Conservation (phyloP, 2,797 vertebrate species). For the Schizothorax lantsangensis region DNA sequence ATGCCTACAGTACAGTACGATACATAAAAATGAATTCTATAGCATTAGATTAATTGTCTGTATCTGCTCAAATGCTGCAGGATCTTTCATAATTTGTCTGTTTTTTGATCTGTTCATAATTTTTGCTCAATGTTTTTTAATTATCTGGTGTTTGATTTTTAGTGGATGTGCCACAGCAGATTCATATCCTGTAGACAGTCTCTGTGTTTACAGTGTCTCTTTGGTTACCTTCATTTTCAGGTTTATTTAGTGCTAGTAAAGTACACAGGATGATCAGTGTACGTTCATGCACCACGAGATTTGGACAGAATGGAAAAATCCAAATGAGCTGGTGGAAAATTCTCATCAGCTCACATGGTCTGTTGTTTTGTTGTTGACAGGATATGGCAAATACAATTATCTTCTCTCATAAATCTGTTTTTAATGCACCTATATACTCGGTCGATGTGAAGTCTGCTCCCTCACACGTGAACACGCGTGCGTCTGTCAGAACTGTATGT, state of each 20-base stretch:
- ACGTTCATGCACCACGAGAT: not conserved
- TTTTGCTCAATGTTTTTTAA: not conserved
- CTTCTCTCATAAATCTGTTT: not conserved
- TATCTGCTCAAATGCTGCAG: not conserved
- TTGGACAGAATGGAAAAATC: conserved; percentile 6
- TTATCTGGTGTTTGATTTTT: not conserved
- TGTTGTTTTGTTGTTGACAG: not conserved
- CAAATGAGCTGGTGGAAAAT: conserved; percentile 4
- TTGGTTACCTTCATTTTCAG: not conserved
- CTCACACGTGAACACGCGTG: not conserved
- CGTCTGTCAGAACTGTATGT: not conserved
- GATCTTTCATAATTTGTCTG: not conserved
- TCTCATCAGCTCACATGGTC: conserved; percentile 2
- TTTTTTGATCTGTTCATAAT: not conserved
- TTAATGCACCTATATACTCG: not conserved
- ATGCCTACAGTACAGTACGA: not conserved
- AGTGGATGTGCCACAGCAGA: not conserved
- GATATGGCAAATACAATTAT: not conserved
- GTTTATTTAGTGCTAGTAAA: not conserved
- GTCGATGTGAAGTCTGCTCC: not conserved
- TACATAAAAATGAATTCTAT: not conserved
- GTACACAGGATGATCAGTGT: not conserved
- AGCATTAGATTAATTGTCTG: not conserved
- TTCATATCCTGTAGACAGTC: not conserved
- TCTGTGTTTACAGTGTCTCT: conserved; percentile 4